These are phyloP conservation scores for Philereme vetulata DNA, from an alignment of 2,888 invertebrate species.

Conservation along the genomic window DNA sequence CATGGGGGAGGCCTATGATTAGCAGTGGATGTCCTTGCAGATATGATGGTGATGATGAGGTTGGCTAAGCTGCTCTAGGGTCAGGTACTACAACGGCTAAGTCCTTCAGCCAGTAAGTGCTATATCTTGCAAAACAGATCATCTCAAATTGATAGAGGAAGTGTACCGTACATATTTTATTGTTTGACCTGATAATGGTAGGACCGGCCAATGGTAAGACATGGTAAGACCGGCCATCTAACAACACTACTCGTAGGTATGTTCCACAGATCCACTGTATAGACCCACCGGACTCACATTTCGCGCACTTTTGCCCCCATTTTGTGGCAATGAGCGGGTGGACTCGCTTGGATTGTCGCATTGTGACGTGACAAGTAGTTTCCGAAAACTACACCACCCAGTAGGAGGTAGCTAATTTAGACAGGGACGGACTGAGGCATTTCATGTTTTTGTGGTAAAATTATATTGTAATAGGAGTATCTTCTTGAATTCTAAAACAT, in stretches of 20 bases:
- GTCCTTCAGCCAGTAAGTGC: too few relatives aligned
- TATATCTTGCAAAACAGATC: too few relatives aligned
- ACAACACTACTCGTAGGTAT: conserved; percentile 10
- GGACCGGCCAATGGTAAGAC: too few relatives aligned
- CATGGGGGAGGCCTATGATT: too few relatives aligned
- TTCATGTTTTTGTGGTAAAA: neutral
- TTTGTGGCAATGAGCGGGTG: conserved; percentile 48
- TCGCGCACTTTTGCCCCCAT: conserved; percentile 66
- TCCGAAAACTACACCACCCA: conserved; percentile 74
- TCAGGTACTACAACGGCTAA: too few relatives aligned
- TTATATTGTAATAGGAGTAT: too few relatives aligned
- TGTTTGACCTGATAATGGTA: neutral
- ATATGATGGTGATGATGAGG: too few relatives aligned
- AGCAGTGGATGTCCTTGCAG: too few relatives aligned
- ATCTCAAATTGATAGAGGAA: too few relatives aligned
- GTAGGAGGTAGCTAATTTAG: conserved; percentile 72
- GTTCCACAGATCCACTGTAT: conserved; percentile 1
- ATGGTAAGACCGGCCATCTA: conserved; percentile 14
- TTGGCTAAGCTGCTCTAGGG: too few relatives aligned
- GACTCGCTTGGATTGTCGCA: conserved; percentile 59
- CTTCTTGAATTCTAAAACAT: too few relatives aligned
- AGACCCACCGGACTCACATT: conserved; percentile 46
- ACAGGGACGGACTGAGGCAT: conserved; percentile 57
- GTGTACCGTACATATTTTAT: neutral
- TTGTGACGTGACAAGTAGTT: conserved; percentile 75